Evolutionary conservation across 64 coral and sea anemone genomes (phyloP).

Genomic region (Pocillopora verrucosa): DNA sequence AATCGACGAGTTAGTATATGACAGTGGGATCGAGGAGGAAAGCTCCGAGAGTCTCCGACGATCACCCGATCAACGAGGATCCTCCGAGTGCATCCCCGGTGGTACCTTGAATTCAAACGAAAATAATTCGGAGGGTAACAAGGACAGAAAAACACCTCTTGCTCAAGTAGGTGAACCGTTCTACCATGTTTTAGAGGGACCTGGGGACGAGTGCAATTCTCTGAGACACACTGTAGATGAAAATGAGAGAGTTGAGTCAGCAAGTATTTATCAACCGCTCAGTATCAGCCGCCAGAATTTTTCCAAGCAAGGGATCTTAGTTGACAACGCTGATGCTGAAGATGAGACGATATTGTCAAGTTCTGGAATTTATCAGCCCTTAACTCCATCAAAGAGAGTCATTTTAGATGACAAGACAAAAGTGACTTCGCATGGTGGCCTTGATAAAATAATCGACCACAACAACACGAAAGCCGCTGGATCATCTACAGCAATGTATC

Average conservation of each 20-base stretch:
- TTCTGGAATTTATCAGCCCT: slow-evolving; percentile 1
- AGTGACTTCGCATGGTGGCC: neutral
- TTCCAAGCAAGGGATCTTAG: neutral
- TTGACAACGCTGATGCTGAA: neutral
- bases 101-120: neutral
- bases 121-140: neutral
- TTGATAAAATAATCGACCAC: neutral
- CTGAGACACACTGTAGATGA: neutral
- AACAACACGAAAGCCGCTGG: neutral
- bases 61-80: neutral
- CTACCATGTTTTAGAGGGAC: slow-evolving; percentile 15
- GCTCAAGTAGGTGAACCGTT: neutral
- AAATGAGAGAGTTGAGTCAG: neutral
- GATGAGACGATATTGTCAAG: neutral
- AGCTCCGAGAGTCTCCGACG: neutral
- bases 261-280: slow-evolving; percentile 12
- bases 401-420: neutral
- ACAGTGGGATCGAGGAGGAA: neutral
- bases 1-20: slow-evolving; percentile 1
- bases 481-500: neutral
- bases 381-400: neutral
- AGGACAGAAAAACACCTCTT: no score
- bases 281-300: neutral
- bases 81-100: neutral
- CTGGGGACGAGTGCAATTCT: neutral